A percentile compares a stretch with the other conserved stretches of the same genome.
Conservation (phyloP, 2,113 vertebrate genomes). For the Nestor notabilis region DNA sequence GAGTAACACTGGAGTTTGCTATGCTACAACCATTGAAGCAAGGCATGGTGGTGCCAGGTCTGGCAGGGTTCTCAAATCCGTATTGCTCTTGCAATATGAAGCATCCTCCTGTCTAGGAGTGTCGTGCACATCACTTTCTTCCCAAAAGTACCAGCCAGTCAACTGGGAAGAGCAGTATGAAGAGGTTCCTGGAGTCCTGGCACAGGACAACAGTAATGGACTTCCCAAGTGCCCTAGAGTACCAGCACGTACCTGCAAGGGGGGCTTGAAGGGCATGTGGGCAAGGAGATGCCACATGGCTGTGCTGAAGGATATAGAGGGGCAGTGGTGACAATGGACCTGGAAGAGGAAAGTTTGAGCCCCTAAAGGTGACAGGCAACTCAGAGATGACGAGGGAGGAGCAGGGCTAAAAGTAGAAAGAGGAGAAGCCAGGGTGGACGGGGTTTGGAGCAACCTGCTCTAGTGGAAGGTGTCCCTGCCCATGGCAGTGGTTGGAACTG, state of each 20-base stretch:
- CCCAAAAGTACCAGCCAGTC: neutral
- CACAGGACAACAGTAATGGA: rapidly evolving
- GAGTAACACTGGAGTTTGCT: neutral
- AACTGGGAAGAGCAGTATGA: neutral
- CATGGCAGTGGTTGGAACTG: neutral
- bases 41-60: neutral
- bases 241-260: neutral
- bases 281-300: neutral
- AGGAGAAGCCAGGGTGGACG: neutral
- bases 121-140: neutral
- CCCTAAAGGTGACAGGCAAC: neutral
- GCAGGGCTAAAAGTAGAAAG: neutral
- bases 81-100: neutral
- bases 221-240: neutral
- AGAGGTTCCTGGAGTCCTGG: neutral
- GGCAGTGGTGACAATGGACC: neutral
- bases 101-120: neutral
- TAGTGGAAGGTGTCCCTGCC: neutral
- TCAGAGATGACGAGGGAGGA: neutral
- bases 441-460: neutral
- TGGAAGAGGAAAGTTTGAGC: neutral
- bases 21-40: neutral
- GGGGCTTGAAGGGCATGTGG: neutral
- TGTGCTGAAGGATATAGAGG: neutral
- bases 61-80: neutral